Evolutionary conservation across 1,140 invertebrate species (phyloP).

Genomic region (Parasteatoda tepidariorum): DNA sequence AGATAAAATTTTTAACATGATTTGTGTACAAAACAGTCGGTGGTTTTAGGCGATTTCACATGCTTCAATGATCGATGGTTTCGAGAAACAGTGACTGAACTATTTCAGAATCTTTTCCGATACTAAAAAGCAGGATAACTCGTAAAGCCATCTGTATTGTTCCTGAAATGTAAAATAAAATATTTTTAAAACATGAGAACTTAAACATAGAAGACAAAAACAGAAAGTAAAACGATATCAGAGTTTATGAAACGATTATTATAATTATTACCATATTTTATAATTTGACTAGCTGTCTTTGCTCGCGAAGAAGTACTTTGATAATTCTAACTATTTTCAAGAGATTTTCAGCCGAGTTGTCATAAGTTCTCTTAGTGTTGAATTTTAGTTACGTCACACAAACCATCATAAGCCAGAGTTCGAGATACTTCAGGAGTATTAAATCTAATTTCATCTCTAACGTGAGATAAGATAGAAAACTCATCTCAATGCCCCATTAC

Average conservation of each 20-base stretch:
- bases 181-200: not conserved
- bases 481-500: no score
- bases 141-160: constrained; percentile 57
- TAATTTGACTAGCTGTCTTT: not conserved
- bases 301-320: not conserved
- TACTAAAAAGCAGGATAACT: constrained; percentile 47
- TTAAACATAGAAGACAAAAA: not conserved
- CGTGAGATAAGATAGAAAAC: no score
- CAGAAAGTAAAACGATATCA: not conserved
- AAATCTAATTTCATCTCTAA: no score
- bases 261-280: not conserved
- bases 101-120: constrained; percentile 52
- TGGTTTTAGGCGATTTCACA: no score
- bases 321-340: not conserved
- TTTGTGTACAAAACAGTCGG: no score
- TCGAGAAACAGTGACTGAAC: no score
- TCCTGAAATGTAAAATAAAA: constrained; percentile 39
- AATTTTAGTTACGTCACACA: no score
- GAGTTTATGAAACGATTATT: not conserved
- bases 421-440: no score
- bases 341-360: not conserved
- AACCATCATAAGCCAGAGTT: no score
- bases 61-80: no score
- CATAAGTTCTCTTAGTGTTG: no score
- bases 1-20: no score